Evolutionary conservation across 2,797 vertebrate species (phyloP).

Genomic region (Strix occidentalis): DNA sequence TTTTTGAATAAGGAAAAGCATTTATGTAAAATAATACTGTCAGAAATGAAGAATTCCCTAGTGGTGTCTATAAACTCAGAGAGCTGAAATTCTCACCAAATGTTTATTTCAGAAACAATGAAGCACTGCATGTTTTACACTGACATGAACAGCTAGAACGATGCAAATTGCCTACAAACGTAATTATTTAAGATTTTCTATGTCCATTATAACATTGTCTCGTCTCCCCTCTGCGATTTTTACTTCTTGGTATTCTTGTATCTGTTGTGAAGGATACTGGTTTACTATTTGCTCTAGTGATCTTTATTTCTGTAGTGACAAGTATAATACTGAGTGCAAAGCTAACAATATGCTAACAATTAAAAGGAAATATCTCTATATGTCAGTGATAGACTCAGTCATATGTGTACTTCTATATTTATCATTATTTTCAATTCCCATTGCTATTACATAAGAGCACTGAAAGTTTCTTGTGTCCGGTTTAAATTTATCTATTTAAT

Average conservation of each 20-base stretch:
- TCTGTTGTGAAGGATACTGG: background rate
- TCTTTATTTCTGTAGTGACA: background rate
- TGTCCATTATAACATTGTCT: background rate
- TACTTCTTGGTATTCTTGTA: background rate
- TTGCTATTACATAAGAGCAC: background rate
- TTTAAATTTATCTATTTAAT: background rate
- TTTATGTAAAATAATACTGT: conserved; percentile 27
- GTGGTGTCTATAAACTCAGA: background rate
- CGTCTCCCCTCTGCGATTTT: background rate
- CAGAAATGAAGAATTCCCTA: conserved; percentile 35
- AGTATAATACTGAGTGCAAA: background rate
- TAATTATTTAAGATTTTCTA: background rate
- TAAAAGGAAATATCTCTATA: background rate
- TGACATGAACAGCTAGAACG: background rate
- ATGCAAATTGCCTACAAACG: background rate
- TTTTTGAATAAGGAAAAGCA: conserved; percentile 21
- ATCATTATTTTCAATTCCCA: background rate
- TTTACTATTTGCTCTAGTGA: background rate
- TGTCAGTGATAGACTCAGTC: background rate
- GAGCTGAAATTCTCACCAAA: conserved; percentile 2
- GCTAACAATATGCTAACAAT: background rate
- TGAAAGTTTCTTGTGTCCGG: background rate
- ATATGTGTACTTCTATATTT: background rate
- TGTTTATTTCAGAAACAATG: conserved; percentile 1
- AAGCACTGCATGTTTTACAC: background rate